A percentile compares a stretch with the other conserved stretches of the same genome.
Evolutionary conservation across 2,113 vertebrate genomes (phyloP).

Genomic region (Poeciliopsis retropinna): DNA sequence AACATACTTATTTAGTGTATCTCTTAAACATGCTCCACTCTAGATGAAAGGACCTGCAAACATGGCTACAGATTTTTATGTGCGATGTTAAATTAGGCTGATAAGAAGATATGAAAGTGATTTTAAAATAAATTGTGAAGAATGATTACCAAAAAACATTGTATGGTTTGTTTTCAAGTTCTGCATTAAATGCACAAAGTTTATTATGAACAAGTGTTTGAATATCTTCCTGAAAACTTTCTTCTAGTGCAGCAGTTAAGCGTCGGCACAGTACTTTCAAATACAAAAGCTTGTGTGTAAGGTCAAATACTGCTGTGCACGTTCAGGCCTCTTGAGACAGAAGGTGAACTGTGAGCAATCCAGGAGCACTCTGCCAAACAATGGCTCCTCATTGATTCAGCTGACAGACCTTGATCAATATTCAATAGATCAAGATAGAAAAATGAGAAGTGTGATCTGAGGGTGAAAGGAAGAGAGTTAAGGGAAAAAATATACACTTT

Average conservation of each 20-base stretch:
- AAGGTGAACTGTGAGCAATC: slow-evolving; percentile 42
- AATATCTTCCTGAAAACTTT: not conserved
- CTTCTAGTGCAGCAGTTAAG: not conserved
- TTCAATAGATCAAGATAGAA: slow-evolving; percentile 27
- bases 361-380: slow-evolving; percentile 51
- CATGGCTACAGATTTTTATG: too few relatives aligned
- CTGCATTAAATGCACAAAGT: not conserved
- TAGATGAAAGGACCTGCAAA: too few relatives aligned
- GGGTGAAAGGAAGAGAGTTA: slow-evolving; percentile 30
- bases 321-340: slow-evolving; percentile 38
- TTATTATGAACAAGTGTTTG: not conserved
- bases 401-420: slow-evolving; percentile 24
- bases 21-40: too few relatives aligned
- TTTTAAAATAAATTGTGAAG: not conserved
- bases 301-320: slow-evolving; percentile 12
- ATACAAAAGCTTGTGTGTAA: slow-evolving; percentile 2
- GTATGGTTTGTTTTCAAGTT: not conserved
- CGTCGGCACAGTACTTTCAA: not conserved
- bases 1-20: too few relatives aligned
- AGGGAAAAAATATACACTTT: not conserved
- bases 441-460: slow-evolving; percentile 31
- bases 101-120: not conserved
- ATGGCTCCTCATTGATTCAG: slow-evolving; percentile 53
- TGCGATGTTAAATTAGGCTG: too few relatives aligned
- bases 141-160: not conserved